Evolutionary conservation across 1,140 invertebrate genomes (phyloP), one percentile per base, ranked within the genome.

Genomic region (Pogonomyrmex barbatus): DNA sequence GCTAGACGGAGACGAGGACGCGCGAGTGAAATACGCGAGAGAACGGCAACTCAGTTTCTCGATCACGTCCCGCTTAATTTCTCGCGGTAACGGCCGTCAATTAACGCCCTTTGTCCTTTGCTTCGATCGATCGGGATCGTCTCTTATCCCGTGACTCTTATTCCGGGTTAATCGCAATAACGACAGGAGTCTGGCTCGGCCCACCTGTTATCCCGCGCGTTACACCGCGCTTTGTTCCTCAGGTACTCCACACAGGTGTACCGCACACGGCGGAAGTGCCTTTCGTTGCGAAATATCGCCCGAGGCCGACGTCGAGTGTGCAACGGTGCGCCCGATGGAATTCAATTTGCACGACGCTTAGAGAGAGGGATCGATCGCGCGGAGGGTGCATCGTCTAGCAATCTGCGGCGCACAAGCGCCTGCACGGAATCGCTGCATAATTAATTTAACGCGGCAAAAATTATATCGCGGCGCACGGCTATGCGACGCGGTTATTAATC

Each of bases 71-170:
- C 36, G 65, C 10, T 54, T 76, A 82, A 88, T 87, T 87, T 62
- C 77, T 75, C 56, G 70, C 17, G 3, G 33, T 62, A 54, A 83
- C 6, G 24, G 39, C 6, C 45, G 30, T 58, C 65, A 60, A 89
- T 84, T 78, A 85, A 60, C n/a, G 52, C 12, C 24, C 65, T 87
- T 87, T 73, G 79, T 70, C 45, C 2, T 2, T 12, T 9, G 56
- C n/a, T 1, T 12, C 10, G 36, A 24, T 36, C 70, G 36, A 17
- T 17, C 33, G 14, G 45, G 45, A 73, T 70, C 54, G 54, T 1
- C 12, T 30, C 39, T 24, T 24, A 58, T 36, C n/a, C 4, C 14
- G 33, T 24, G 70, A 17, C 17, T 70, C 50, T 83, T 78, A 2
- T 12, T 6, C 30, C 63, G 9, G 5, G 30, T 78, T 58, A 73